Base-by-base conservation (phyloP, 1,140 invertebrate genomes). In the Copidosoma floridanum region DNA sequence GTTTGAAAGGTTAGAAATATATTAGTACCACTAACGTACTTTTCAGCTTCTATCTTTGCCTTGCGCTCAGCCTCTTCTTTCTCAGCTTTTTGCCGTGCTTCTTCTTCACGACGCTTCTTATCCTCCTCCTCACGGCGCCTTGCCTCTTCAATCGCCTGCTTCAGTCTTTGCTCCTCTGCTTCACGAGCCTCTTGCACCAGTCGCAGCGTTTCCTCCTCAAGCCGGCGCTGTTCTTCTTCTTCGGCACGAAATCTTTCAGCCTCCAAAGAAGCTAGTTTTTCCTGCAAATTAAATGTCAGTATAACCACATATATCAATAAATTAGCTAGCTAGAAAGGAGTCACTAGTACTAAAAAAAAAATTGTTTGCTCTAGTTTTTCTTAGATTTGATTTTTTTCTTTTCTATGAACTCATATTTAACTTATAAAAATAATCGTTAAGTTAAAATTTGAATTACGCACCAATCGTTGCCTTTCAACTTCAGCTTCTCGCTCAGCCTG, bases 401-500 rank as follows among this genome's bases (percentile, higher is more conserved):
- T n/a, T n/a, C n/a, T n/a, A n/a, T n/a, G n/a, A n/a, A n/a, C n/a
- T n/a, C n/a, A n/a, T n/a, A n/a, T n/a, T n/a, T n/a, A n/a, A n/a
- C n/a, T n/a, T n/a, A n/a, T n/a, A n/a, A n/a, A n/a, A n/a, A n/a
- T n/a, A n/a, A n/a, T n/a, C n/a, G n/a, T n/a, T n/a, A n/a, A n/a
- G n/a, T n/a, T n/a, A n/a, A n/a, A n/a, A 32, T 32, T 32, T 32
- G 29, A 32, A 32, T 32, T 32, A 6, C 74, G 59, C 73, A 84
- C 84, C 68, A 82, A 82, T 81, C 89, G 82, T 71, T 87, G 86
- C 61, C 90, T 82, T 77, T 93, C 91, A 23, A 89, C 76, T 79
- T 94, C 92, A 12, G 90, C 90, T 82, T 93, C 89, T 59, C 88
- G 78, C 83, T 94, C 92, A 41, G 90, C 88, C 77, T 94, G 90